A percentile compares a stretch with the other conserved stretches of the same genome.
Conservation (phyloP, 2,113 vertebrate genomes). For the Bettongia penicillata region DNA sequence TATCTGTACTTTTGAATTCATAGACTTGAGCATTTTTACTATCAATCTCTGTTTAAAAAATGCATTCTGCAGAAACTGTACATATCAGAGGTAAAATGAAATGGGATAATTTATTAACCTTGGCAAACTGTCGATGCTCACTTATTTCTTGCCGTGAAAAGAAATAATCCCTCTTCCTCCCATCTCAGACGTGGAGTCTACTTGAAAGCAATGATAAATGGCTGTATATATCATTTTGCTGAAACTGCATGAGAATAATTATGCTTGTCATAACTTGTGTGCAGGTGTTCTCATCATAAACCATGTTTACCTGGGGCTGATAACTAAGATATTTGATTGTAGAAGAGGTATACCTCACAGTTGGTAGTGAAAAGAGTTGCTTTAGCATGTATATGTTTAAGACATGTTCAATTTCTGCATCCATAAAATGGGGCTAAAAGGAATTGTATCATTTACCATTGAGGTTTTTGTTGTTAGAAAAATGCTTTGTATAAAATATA, state of each 20-base stretch:
- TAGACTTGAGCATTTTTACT: not conserved
- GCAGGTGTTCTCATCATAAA: not conserved
- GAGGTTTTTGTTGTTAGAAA: not conserved
- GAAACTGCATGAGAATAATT: not conserved
- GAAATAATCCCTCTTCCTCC: not conserved
- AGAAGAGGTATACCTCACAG: not conserved
- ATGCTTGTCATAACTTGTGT: not conserved
- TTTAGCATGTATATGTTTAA: not conserved
- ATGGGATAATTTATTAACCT: constrained; percentile 20
- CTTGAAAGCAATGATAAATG: constrained; percentile 13
- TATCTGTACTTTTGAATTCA: not conserved
- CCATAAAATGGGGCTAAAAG: not conserved
- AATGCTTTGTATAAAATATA: not conserved
- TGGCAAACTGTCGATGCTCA: not conserved
- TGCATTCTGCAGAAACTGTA: not conserved
- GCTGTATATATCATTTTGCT: constrained; percentile 21
- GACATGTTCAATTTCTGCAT: not conserved
- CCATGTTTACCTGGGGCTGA: not conserved
- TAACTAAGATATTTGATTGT: not conserved
- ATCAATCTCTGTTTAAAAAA: constrained; percentile 20
- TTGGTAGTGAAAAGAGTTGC: not conserved
- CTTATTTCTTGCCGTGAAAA: constrained; percentile 17
- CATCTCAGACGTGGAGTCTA: not conserved
- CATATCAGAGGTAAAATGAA: constrained; percentile 23
- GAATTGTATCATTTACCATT: not conserved